These are phyloP conservation scores for Diachrysia chrysitis DNA, from an alignment of 2,888 invertebrate genomes.

Conservation along the genomic window DNA sequence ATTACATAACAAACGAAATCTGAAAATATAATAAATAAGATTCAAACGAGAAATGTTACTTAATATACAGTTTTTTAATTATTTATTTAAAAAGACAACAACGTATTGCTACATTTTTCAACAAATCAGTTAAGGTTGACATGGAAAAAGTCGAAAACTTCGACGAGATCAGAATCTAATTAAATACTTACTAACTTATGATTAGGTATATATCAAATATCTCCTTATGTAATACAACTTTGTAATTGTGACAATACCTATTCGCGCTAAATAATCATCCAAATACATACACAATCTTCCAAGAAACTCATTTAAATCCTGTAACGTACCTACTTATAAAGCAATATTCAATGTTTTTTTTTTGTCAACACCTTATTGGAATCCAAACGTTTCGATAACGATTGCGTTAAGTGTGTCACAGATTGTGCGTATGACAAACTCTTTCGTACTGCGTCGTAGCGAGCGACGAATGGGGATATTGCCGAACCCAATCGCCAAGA, in stretches of 20 bases:
- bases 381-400: slow-evolving; percentile 51
- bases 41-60: background rate
- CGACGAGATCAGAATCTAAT: too few relatives aligned
- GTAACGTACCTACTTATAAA: background rate
- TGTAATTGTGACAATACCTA: too few relatives aligned
- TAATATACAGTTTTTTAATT: too few relatives aligned
- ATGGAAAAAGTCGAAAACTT: too few relatives aligned
- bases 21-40: background rate
- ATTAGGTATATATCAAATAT: too few relatives aligned
- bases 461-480: slow-evolving; percentile 33
- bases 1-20: background rate
- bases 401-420: slow-evolving; percentile 56
- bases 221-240: too few relatives aligned
- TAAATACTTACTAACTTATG: too few relatives aligned
- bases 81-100: too few relatives aligned
- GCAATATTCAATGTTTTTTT: background rate
- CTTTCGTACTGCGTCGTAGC: slow-evolving; percentile 27
- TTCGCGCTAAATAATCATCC: too few relatives aligned
- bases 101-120: too few relatives aligned
- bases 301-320: background rate
- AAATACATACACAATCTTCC: background rate
- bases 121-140: too few relatives aligned
- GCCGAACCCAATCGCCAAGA: slow-evolving; percentile 43
- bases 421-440: slow-evolving; percentile 46
- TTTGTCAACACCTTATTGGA: slow-evolving; percentile 49